Evolutionary conservation across 2,797 vertebrate species (phyloP), one percentile per base, ranked within the genome.

Genomic region (Miichthys miiuy): DNA sequence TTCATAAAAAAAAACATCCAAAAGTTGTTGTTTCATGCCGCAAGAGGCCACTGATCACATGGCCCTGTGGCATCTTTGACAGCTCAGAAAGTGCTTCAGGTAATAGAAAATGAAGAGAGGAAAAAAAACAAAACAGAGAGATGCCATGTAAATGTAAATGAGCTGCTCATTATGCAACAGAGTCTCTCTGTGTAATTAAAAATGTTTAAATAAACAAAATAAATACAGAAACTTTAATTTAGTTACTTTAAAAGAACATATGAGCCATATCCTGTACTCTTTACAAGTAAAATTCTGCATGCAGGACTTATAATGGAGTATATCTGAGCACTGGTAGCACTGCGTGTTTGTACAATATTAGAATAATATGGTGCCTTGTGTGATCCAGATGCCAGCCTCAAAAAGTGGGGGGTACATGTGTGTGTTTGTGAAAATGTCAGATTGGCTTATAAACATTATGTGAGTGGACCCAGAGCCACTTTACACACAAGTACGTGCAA

Each of bases 41-140:
- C 41, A 18, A 30, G 41, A 46, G 17, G 27, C 34, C 25, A n/a
- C 21, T 27, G n/a, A 68, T 74, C n/a, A 6, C 17, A 34, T 8
- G 6, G 68, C 38, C 46, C 23, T 57, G 4, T 23, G 9, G 18
- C 0, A 7, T 11, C 17, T 7, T 25, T 57, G 25, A 72, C 23
- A 51, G 12, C 38, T 51, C 20, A 46, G 23, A 38, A 62, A 61
- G 17, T 34, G 12, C 9, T 51, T 68, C 5, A 23, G 44, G 67
- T 72, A 27, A 23, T 47, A 72, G 3, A 47, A 42, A 65, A 12
- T 65, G 0, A 41, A 42, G 48, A 27, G 47, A 68, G 68, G 13
- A 72, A 72, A 72, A 72, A 42, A 75, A 75, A 66, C n/a, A n/a
- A 81, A 34, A 30, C 20, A 14, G 11, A 21, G 13, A 48, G 38